Conservation (phyloP, 2,797 vertebrate species). For the Numenius phaeopus region DNA sequence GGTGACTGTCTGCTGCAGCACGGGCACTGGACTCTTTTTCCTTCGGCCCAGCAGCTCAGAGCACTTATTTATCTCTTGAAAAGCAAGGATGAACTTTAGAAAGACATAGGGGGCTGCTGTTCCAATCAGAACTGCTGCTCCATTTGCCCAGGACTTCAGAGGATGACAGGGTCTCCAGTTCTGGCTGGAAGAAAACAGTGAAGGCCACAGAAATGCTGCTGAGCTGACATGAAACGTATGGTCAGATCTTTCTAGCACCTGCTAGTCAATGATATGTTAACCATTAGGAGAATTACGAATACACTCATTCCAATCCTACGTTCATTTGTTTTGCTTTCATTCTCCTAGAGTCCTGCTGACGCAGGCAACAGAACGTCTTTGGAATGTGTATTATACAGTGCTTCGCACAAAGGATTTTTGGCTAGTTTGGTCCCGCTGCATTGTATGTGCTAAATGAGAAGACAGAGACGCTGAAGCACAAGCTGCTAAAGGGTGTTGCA, state of each 20-base stretch:
- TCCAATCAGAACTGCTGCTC: background rate
- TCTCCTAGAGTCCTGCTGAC: background rate
- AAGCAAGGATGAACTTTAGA: background rate
- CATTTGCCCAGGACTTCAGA: background rate
- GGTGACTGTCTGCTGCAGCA: fast-evolving
- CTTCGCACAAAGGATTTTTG: background rate
- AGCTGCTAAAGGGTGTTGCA: background rate
- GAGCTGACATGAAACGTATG: background rate
- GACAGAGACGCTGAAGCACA: background rate
- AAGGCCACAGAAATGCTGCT: background rate
- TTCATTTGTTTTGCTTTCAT: background rate
- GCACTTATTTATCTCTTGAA: background rate
- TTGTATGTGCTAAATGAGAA: background rate
- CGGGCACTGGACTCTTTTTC: background rate
- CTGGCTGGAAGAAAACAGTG: background rate
- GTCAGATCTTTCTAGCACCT: background rate
- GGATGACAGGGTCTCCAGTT: background rate
- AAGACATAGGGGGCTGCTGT: background rate
- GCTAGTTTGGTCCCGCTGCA: background rate
- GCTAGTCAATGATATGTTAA: background rate
- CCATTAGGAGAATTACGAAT: background rate
- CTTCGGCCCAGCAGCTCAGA: background rate
- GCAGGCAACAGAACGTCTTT: background rate
- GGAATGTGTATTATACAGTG: background rate
- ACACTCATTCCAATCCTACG: background rate